Evolutionary conservation across 92 coral and sea anemone genomes (phyloP).

Genomic region (Siderastrea siderea): DNA sequence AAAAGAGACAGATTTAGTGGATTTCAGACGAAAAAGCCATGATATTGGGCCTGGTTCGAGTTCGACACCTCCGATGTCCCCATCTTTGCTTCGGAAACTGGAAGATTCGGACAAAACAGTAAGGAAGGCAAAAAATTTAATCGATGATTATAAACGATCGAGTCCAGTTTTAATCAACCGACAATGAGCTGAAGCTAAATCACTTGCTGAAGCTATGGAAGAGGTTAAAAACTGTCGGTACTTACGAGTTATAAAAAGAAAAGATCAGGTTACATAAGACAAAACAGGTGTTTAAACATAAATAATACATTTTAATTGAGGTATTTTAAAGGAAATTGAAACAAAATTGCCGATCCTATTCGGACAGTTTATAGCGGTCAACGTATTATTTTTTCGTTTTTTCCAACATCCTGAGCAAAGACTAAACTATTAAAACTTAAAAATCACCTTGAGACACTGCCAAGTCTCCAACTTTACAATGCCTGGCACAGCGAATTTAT

Average conservation of each 20-base stretch:
- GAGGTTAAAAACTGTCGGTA: conserved; percentile 85
- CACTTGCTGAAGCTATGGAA: conserved; percentile 76
- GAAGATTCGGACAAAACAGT: conserved; percentile 70
- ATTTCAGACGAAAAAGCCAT: conserved; percentile 7
- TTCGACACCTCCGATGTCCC: conserved; percentile 73
- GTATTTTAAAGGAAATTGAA: not conserved
- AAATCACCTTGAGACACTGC: no score
- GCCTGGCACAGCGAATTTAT: no score
- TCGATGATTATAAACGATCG: conserved; percentile 65
- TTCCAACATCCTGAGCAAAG: no score
- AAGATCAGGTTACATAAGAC: conserved; percentile 4
- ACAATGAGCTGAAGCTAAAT: conserved; percentile 21
- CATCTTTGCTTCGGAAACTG: conserved; percentile 78
- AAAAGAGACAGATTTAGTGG: conserved; percentile 1
- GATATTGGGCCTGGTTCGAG: not conserved
- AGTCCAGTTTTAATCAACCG: not conserved
- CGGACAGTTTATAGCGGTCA: no score
- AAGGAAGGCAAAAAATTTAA: conserved; percentile 53
- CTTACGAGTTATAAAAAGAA: conserved; percentile 66
- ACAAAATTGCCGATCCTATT: not conserved
- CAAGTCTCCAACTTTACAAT: no score
- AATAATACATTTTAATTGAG: not conserved
- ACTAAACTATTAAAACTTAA: no score
- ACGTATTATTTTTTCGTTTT: no score
- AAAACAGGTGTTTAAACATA: conserved; percentile 27